Conservation (phyloP, 2,888 invertebrate genomes). For the Sclerodermus sp. region DNA sequence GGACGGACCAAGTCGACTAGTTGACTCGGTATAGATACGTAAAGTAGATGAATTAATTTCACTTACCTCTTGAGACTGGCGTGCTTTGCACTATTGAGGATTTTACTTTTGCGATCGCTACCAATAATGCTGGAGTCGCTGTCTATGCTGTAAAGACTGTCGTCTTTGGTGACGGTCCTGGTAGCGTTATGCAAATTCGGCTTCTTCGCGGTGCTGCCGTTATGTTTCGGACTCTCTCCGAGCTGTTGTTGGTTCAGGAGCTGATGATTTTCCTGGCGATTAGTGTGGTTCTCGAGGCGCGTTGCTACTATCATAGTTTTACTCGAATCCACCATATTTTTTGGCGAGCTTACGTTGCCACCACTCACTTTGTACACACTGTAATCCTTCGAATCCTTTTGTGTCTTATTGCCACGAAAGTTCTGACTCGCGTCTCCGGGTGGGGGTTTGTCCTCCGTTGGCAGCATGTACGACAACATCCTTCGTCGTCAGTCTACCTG, state of each 20-base stretch:
- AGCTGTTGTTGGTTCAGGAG: constrained; percentile 22
- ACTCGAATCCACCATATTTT: constrained; percentile 24
- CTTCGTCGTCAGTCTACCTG: constrained; percentile 30
- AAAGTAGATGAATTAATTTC: not conserved
- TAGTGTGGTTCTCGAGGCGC: constrained; percentile 24
- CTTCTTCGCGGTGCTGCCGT: constrained; percentile 51
- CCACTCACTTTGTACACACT: not conserved
- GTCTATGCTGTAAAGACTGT: constrained; percentile 72
- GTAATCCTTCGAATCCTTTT: not conserved
- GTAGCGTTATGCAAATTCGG: constrained; percentile 39
- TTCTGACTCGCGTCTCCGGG: constrained; percentile 55
- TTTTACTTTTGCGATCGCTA: constrained; percentile 69
- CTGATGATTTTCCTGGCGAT: constrained; percentile 14
- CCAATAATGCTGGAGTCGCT: constrained; percentile 67
- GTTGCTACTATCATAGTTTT: constrained; percentile 37
- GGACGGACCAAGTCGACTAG: too few species aligned
- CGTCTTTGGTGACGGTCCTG: constrained; percentile 63
- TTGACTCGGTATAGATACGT: too few species aligned
- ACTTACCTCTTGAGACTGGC: constrained; percentile 72
- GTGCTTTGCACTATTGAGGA: constrained; percentile 72
- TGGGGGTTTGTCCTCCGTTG: constrained; percentile 76
- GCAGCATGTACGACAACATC: constrained; percentile 81
- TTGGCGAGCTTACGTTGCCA: constrained; percentile 22
- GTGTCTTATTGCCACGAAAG: constrained; percentile 22
- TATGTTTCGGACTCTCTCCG: constrained; percentile 51